phyloP scores from a whole-genome alignment of 2,797 vertebrate genomes.

The Ctenopoma kingsleyae region DNA sequence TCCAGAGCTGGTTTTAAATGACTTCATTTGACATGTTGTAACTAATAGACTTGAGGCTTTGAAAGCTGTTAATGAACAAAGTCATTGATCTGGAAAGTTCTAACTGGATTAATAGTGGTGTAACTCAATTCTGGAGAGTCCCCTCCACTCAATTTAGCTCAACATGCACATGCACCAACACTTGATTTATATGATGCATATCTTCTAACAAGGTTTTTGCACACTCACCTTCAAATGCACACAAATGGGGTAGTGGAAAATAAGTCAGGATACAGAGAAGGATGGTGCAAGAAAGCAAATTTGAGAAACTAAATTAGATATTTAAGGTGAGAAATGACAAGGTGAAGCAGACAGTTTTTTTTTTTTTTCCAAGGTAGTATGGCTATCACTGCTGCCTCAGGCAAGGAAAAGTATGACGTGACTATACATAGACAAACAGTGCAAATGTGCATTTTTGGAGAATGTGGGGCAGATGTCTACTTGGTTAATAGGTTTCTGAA shows the following conservation, averaged over 20 bases:
- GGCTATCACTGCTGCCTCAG: slow-evolving; percentile 20
- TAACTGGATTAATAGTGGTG: slow-evolving; percentile 73
- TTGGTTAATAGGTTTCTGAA: slow-evolving; percentile 43
- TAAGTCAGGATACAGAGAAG: slow-evolving; percentile 37
- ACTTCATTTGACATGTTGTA: slow-evolving; percentile 70
- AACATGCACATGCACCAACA: slow-evolving; percentile 58
- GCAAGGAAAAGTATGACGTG: slow-evolving; percentile 23
- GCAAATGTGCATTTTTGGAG: slow-evolving; percentile 10
- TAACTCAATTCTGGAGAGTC: slow-evolving; percentile 67
- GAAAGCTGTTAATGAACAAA: slow-evolving; percentile 78
- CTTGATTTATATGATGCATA: slow-evolving; percentile 69
- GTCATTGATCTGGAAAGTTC: slow-evolving; percentile 74
- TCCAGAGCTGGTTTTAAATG: slow-evolving; percentile 67
- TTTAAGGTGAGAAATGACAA: slow-evolving; percentile 48
- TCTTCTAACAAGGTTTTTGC: slow-evolving; percentile 66
- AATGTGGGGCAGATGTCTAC: slow-evolving; percentile 17
- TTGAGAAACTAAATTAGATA: slow-evolving; percentile 38
- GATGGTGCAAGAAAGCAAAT: slow-evolving; percentile 33
- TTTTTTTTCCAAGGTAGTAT: slow-evolving; percentile 15
- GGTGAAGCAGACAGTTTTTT: slow-evolving; percentile 23
- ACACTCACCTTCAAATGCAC: slow-evolving; percentile 14
- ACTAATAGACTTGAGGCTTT: slow-evolving; percentile 72
- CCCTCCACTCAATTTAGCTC: slow-evolving; percentile 73
- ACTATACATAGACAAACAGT: background rate
- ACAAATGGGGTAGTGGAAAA: slow-evolving; percentile 15